Conservation (phyloP, 2,888 invertebrate genomes). For the Mythimna pallens region DNA sequence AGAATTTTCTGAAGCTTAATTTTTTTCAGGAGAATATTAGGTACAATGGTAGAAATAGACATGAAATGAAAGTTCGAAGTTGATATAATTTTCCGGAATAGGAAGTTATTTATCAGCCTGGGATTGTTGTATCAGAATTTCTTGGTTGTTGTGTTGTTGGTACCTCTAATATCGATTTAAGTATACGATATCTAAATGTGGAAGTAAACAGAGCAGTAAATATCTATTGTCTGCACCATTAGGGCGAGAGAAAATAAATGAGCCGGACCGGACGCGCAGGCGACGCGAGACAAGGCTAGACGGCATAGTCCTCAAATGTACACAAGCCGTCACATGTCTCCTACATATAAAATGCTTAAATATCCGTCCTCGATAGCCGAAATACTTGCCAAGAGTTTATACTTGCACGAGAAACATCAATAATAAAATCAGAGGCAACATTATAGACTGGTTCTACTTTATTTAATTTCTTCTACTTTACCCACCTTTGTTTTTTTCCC, state of each 20-base stretch:
- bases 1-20: conserved; percentile 5
- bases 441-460: no score
- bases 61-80: conserved; percentile 1
- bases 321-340: conserved; percentile 3
- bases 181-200: conserved; percentile 63
- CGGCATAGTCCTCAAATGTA: conserved; percentile 23
- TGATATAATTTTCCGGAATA: conserved; percentile 1
- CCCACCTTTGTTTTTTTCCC: no score
- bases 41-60: not conserved
- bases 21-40: conserved; percentile 12
- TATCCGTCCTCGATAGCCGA: not conserved
- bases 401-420: not conserved
- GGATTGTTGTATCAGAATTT: conserved; percentile 7
- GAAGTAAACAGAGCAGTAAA: conserved; percentile 76
- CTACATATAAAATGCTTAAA: conserved; percentile 20
- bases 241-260: conserved; percentile 75
- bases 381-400: not conserved
- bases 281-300: conserved; percentile 49
- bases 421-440: not conserved
- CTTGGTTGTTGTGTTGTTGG: not conserved
- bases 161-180: conserved; percentile 47
- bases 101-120: not conserved
- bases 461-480: no score
- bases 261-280: conserved; percentile 69
- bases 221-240: conserved; percentile 76